Base-by-base conservation (phyloP, 2,888 invertebrate genomes). In the Sycophila texana region DNA sequence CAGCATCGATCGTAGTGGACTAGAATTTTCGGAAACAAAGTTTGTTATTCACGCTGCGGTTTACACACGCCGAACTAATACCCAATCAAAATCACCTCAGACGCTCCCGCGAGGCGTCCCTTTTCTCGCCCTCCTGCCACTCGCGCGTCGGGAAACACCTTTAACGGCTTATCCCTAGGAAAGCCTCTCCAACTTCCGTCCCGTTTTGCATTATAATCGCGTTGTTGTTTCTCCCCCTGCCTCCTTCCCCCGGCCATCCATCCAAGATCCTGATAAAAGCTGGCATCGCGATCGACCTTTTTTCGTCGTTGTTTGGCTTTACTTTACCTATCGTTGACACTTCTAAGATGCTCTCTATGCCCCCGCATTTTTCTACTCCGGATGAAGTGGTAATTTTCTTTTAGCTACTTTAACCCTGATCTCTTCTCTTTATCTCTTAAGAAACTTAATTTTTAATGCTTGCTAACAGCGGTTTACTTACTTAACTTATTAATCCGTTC, bases 81-180 rank as follows among this genome's bases (percentile, higher is more conserved):
- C 80, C 73, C 57, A 80, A 80, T 80, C 76, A 80, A 72, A 76
- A 80, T 73, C 76, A 20, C 67, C 76, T 57, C 65, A 39, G 30
- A 53, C 12, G 14, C 16, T 26, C n/a, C 67, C n/a, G 18, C 39
- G 20, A 47, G 18, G n/a, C 49, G 61, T 74, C 63, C 67, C 70
- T 74, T 74, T 70, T 74, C 74, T 67, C 72, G 71, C 57, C 53
- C 26, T 39, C 80, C 13, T 18, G 39, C 47, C 47, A n/a, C 51
- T 10, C 20, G 26, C 26, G 49, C 57, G 30, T 55, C 49, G 18
- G 67, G 71, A 77, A 80, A 74, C 58, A 77, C 80, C 80, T 77
- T 77, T 74, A 77, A 58, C 70, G 58, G 80, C 57, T 80, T 80
- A 80, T 80, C 77, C 60, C 61, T 18, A 18, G 39, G 39, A 65